phyloP scores from a whole-genome alignment of 1,140 invertebrate species.

The Lasioglossum albipes region DNA sequence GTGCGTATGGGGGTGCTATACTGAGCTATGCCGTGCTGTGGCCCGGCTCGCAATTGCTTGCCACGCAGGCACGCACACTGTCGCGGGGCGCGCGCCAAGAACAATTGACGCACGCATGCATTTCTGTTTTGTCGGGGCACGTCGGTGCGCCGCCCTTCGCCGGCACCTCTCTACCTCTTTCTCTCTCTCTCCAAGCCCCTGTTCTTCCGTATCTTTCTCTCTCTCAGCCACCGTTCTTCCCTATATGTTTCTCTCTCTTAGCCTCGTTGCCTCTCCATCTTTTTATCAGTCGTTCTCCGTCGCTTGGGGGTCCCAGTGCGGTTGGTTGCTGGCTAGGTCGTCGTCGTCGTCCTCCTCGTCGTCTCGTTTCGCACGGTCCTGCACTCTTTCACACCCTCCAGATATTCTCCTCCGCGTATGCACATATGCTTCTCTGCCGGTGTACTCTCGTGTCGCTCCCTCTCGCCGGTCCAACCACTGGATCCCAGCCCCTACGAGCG shows the following conservation, averaged over 20 bases:
- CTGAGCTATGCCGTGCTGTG: neutral
- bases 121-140: constrained; percentile 66
- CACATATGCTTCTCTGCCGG: constrained; percentile 51
- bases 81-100: constrained; percentile 48
- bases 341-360: constrained; percentile 25
- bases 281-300: constrained; percentile 12
- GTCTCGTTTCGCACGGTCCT: constrained; percentile 65
- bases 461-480: constrained; percentile 14
- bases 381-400: constrained; percentile 71
- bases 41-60: neutral
- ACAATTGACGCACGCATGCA: constrained; percentile 72
- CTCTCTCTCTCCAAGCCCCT: constrained; percentile 1
- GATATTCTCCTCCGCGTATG: constrained; percentile 63
- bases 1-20: neutral
- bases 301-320: neutral
- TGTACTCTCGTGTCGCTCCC: constrained; percentile 21
- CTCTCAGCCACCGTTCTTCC: constrained; percentile 14
- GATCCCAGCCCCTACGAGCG: constrained; percentile 15
- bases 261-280: neutral
- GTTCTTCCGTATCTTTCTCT: constrained; percentile 11
- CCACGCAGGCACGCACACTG: neutral
- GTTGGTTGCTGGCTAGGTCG: neutral
- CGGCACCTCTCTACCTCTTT: constrained; percentile 7
- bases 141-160: constrained; percentile 28
- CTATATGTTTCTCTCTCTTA: neutral